Evolutionary conservation across 2,888 invertebrate species (phyloP).

Genomic region (Cheiracanthium punctorium): DNA sequence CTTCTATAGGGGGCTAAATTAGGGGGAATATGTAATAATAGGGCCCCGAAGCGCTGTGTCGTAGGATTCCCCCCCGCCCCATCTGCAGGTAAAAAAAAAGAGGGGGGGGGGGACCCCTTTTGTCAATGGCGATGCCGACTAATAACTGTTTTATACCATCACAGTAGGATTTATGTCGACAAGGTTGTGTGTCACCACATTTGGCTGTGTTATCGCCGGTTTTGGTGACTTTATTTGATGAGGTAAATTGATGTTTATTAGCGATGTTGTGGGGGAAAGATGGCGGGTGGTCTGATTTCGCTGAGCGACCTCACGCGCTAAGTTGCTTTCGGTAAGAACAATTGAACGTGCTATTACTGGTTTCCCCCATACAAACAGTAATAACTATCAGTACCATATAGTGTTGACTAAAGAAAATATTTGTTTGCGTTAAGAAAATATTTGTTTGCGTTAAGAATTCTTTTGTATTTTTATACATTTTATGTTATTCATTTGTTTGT

Average conservation of each 20-base stretch:
- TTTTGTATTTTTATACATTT: too few species aligned
- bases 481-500: too few species aligned
- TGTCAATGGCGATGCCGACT: slow-evolving; percentile 63
- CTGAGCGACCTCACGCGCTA: neutral
- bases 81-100: too few species aligned
- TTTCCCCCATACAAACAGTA: too few species aligned
- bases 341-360: too few species aligned
- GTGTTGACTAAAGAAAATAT: too few species aligned
- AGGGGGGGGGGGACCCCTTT: neutral
- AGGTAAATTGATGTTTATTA: neutral
- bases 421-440: too few species aligned
- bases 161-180: neutral
- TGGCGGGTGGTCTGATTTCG: neutral
- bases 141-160: slow-evolving; percentile 63
- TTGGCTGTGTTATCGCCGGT: neutral
- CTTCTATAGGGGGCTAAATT: slow-evolving; percentile 24
- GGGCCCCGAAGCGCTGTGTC: neutral
- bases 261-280: neutral
- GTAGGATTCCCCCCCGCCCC: neutral
- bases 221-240: slow-evolving; percentile 5
- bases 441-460: too few species aligned
- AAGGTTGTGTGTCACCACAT: neutral
- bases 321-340: too few species aligned
- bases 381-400: too few species aligned
- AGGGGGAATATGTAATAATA: slow-evolving; percentile 43